These are phyloP conservation scores for Phrynocephalus vlangalii DNA, from an alignment of 2,797 vertebrate genomes.

Conservation along the genomic window DNA sequence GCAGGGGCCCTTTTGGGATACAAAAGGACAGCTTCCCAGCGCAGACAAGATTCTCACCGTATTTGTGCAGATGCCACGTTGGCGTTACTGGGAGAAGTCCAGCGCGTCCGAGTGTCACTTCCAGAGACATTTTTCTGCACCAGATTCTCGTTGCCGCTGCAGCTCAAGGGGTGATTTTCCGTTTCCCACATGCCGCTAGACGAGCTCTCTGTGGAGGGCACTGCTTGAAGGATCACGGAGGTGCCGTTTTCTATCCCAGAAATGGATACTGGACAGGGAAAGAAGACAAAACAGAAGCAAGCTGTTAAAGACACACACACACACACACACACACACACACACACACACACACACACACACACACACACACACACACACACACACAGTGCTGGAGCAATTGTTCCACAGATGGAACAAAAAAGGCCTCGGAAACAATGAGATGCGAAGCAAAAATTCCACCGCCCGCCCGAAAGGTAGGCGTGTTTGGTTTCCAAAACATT, in stretches of 20 bases:
- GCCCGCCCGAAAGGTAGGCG: not conserved
- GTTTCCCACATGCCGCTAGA: slow-evolving; percentile 15
- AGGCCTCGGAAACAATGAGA: not conserved
- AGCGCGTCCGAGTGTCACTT: rapidly evolving
- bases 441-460: not conserved
- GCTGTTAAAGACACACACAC: no score
- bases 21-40: not conserved
- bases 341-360: no score
- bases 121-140: rapidly evolving
- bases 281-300: no score
- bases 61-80: not conserved
- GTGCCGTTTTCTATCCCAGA: not conserved
- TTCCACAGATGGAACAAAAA: no score
- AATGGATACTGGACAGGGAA: slow-evolving; percentile 54
- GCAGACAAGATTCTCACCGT: slow-evolving; percentile 58
- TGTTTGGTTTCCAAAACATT: rapidly evolving
- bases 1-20: not conserved
- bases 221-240: slow-evolving; percentile 42
- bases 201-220: rapidly evolving
- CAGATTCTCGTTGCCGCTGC: rapidly evolving
- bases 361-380: no score
- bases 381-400: not conserved
- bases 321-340: no score
- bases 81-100: slow-evolving; percentile 18
- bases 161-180: rapidly evolving